Conservation (phyloP, 1,140 invertebrate genomes). For the Sinella curviseta region DNA sequence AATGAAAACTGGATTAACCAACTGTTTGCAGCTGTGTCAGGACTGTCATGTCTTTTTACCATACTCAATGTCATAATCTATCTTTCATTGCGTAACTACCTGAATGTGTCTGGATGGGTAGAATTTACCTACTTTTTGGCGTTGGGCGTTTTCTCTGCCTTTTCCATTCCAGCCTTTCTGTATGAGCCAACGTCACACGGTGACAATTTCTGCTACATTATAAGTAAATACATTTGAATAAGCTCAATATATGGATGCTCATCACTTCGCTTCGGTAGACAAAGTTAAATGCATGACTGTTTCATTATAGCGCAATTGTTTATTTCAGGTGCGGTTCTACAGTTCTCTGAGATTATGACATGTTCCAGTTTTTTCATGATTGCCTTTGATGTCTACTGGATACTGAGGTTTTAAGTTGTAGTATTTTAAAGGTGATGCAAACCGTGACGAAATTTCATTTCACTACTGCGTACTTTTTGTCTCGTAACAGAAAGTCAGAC, state of each 20-base stretch:
- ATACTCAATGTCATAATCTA: slow-evolving; percentile 18
- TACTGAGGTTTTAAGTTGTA: background rate
- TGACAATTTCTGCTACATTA: background rate
- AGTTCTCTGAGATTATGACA: background rate
- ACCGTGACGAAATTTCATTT: background rate
- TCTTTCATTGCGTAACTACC: slow-evolving; percentile 18
- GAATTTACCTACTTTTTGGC: slow-evolving; percentile 18
- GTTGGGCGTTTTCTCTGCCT: background rate
- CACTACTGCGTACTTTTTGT: background rate
- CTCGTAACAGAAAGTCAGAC: slow-evolving; percentile 3
- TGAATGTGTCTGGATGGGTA: slow-evolving; percentile 21
- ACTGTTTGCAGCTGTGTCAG: background rate
- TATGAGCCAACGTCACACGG: background rate
- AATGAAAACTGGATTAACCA: background rate
- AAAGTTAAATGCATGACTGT: background rate
- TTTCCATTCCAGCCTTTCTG: slow-evolving; percentile 2
- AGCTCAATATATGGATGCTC: background rate
- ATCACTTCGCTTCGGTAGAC: background rate
- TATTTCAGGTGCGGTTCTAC: background rate
- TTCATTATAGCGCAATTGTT: background rate
- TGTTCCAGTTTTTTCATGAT: background rate
- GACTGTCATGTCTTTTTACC: background rate
- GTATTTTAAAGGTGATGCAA: too few relatives aligned
- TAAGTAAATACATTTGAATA: background rate
- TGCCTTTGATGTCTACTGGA: slow-evolving; percentile 19